A percentile compares a stretch with the other conserved stretches of the same genome.
These are phyloP conservation scores for Parelbella ahira DNA, from an alignment of 2,888 invertebrate genomes.

Conservation along the genomic window DNA sequence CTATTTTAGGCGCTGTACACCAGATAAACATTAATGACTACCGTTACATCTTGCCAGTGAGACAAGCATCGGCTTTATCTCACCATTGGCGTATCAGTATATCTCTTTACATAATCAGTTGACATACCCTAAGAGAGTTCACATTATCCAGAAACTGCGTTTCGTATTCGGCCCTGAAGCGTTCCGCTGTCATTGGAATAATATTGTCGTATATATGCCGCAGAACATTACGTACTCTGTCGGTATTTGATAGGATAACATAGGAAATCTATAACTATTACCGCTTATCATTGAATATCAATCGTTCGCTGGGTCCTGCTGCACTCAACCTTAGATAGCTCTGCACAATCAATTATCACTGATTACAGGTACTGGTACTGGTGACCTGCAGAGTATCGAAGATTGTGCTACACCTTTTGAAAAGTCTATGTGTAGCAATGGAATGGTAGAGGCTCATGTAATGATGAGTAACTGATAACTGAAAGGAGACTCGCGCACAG, in stretches of 20 bases:
- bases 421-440: too few species aligned
- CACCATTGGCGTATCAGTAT: slow-evolving; percentile 8
- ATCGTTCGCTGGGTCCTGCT: slow-evolving; percentile 2
- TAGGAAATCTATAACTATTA: slow-evolving; percentile 46
- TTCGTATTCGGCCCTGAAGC: slow-evolving; percentile 15
- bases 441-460: too few species aligned
- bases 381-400: too few species aligned
- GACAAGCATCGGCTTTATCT: too few species aligned
- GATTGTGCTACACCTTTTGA: too few species aligned
- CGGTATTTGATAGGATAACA: slow-evolving; percentile 42
- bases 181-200: slow-evolving; percentile 46
- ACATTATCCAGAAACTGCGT: slow-evolving; percentile 12
- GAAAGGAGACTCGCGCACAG: too few species aligned
- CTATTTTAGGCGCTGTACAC: too few species aligned
- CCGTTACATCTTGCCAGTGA: too few species aligned
- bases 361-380: too few species aligned
- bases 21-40: too few species aligned
- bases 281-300: slow-evolving; percentile 35
- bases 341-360: too few species aligned
- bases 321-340: slow-evolving; percentile 8
- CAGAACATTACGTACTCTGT: slow-evolving; percentile 38
- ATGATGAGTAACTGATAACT: too few species aligned
- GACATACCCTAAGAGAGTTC: slow-evolving; percentile 25
- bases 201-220: slow-evolving; percentile 58
- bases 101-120: slow-evolving; percentile 30